These are phyloP conservation scores for Peromyscus polionotus DNA, from an alignment of 2,113 vertebrate species.

Conservation along the genomic window DNA sequence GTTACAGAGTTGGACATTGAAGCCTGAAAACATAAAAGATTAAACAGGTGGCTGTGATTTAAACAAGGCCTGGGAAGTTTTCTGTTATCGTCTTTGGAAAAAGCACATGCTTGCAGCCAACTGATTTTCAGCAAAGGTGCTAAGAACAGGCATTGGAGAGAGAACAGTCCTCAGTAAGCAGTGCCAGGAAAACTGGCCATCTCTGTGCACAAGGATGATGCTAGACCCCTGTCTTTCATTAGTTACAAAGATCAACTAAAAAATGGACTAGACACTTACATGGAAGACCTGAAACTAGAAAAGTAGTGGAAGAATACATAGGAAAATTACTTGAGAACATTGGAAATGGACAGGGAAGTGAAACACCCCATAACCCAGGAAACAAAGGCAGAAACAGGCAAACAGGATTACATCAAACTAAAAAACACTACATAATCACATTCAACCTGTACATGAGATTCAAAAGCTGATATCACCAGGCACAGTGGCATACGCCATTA, in stretches of 20 bases:
- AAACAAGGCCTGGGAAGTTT: slow-evolving; percentile 19
- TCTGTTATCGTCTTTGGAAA: background rate
- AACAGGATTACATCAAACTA: background rate
- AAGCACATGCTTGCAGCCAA: background rate
- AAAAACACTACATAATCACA: background rate
- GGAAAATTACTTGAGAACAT: background rate
- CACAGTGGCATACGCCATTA: background rate
- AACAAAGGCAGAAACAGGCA: background rate
- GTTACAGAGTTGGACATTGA: slow-evolving; percentile 31
- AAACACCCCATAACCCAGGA: background rate
- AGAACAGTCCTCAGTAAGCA: background rate
- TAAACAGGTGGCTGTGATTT: slow-evolving; percentile 24
- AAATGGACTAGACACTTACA: background rate
- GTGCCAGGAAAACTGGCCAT: background rate
- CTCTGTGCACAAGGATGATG: background rate
- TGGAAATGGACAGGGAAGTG: background rate
- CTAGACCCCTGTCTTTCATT: background rate
- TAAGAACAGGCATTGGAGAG: background rate
- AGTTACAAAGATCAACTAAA: background rate
- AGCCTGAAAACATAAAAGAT: slow-evolving; percentile 45
- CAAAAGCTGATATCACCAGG: background rate
- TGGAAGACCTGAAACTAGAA: background rate
- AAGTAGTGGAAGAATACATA: background rate
- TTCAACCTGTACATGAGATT: background rate
- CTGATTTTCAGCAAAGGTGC: background rate